A percentile compares a stretch with the other conserved stretches of the same genome.
Conservation (phyloP, 2,888 invertebrate species). For the Meiosimyza decipiens region DNA sequence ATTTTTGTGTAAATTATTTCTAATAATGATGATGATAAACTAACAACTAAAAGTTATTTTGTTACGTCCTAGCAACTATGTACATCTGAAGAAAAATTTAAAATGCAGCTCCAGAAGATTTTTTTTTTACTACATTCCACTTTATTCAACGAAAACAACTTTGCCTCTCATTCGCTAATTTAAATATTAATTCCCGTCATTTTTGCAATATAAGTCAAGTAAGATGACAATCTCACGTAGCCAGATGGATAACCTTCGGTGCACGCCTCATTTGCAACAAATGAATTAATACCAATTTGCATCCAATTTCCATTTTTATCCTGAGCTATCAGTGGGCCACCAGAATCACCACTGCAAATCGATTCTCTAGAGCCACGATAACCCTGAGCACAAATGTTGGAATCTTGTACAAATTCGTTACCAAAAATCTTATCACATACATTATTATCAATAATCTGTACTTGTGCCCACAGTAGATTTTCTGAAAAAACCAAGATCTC, state of each 20-base stretch:
- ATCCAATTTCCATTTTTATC: slow-evolving; percentile 45
- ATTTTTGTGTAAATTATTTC: too few relatives aligned
- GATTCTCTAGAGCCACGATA: slow-evolving; percentile 54
- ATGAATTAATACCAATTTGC: slow-evolving; percentile 64
- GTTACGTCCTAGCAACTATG: too few relatives aligned
- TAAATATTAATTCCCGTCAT: slow-evolving; percentile 44
- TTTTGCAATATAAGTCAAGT: slow-evolving; percentile 51
- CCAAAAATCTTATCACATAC: slow-evolving; percentile 53
- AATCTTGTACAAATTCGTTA: slow-evolving; percentile 47
- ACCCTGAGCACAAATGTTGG: slow-evolving; percentile 58
- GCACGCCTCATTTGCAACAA: slow-evolving; percentile 60
- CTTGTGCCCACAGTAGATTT: slow-evolving; percentile 53
- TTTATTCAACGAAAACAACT: too few relatives aligned
- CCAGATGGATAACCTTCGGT: slow-evolving; percentile 59
- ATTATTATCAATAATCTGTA: slow-evolving; percentile 55
- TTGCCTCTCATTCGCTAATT: too few relatives aligned
- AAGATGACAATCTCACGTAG: slow-evolving; percentile 59
- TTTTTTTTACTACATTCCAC: too few relatives aligned
- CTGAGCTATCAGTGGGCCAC: slow-evolving; percentile 56
- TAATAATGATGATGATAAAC: too few relatives aligned
- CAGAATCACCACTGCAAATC: slow-evolving; percentile 63
- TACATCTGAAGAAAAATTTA: too few relatives aligned
- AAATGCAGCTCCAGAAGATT: too few relatives aligned
- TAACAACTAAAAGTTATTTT: too few relatives aligned
- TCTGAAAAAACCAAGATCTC: slow-evolving; percentile 57